Conservation (phyloP, 1,140 invertebrate genomes). For the Cydia splendana region DNA sequence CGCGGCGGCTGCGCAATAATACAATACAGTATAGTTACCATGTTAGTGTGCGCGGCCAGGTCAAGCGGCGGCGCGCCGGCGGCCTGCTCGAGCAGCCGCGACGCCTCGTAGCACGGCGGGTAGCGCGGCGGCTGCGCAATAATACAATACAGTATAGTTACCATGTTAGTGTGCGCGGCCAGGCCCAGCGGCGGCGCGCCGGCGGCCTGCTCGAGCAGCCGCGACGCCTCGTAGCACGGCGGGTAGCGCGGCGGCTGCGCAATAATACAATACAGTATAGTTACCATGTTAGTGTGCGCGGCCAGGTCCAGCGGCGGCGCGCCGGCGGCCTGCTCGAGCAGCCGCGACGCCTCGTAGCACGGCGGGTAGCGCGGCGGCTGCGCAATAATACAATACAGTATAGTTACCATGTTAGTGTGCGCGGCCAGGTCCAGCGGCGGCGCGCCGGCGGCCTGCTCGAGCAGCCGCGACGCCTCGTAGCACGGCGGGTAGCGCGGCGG, state of each 20-base stretch:
- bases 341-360: slow-evolving; percentile 60
- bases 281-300: too few species aligned
- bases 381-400: too few species aligned
- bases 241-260: slow-evolving; percentile 55
- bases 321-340: slow-evolving; percentile 46
- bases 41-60: too few species aligned
- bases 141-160: too few species aligned
- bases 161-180: too few species aligned
- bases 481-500: slow-evolving; percentile 62
- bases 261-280: too few species aligned
- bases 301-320: neutral
- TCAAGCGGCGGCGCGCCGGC: neutral
- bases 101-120: slow-evolving; percentile 67
- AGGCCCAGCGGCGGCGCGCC: neutral
- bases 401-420: too few species aligned
- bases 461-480: slow-evolving; percentile 59
- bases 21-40: too few species aligned
- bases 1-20: slow-evolving; percentile 43
- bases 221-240: slow-evolving; percentile 63
- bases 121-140: slow-evolving; percentile 48
- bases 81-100: slow-evolving; percentile 51
- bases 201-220: slow-evolving; percentile 49
- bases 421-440: neutral
- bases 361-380: slow-evolving; percentile 60
- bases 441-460: slow-evolving; percentile 42